Evolutionary conservation across 2,888 invertebrate species (phyloP).

Genomic region (Melanostoma scalare): DNA sequence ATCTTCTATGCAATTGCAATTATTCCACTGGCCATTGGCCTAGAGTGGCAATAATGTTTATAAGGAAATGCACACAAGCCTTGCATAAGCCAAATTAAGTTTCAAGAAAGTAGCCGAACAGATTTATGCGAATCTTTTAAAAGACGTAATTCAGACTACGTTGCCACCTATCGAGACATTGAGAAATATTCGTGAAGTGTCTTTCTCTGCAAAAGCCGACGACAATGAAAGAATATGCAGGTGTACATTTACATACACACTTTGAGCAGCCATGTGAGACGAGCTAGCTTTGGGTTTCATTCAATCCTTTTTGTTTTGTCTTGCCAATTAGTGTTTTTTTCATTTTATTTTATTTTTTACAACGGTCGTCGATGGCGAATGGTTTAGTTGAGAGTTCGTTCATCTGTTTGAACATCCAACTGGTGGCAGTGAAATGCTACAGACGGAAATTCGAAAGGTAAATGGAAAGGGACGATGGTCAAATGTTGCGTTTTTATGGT

Average conservation of each 20-base stretch:
- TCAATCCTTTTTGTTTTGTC: conserved; percentile 27
- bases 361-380: conserved; percentile 29
- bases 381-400: conserved; percentile 55
- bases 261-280: conserved; percentile 50
- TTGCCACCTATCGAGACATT: conserved; percentile 14
- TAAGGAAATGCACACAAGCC: conserved; percentile 39
- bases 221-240: conserved; percentile 37
- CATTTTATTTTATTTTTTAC: not conserved
- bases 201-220: conserved; percentile 27
- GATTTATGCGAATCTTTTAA: conserved; percentile 20
- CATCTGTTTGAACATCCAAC: conserved; percentile 44
- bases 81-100: conserved; percentile 51
- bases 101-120: conserved; percentile 25
- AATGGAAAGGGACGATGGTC: conserved; percentile 58
- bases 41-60: not conserved
- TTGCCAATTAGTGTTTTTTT: conserved; percentile 53
- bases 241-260: conserved; percentile 52
- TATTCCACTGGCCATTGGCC: conserved; percentile 7
- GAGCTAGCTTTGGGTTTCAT: conserved; percentile 30
- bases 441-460: conserved; percentile 48
- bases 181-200: conserved; percentile 34
- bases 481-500: conserved; percentile 35
- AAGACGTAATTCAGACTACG: conserved; percentile 9
- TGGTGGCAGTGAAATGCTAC: conserved; percentile 55
- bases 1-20: conserved; percentile 39